phyloP scores from a whole-genome alignment of 2,888 invertebrate genomes.

The Tipula lateralis region DNA sequence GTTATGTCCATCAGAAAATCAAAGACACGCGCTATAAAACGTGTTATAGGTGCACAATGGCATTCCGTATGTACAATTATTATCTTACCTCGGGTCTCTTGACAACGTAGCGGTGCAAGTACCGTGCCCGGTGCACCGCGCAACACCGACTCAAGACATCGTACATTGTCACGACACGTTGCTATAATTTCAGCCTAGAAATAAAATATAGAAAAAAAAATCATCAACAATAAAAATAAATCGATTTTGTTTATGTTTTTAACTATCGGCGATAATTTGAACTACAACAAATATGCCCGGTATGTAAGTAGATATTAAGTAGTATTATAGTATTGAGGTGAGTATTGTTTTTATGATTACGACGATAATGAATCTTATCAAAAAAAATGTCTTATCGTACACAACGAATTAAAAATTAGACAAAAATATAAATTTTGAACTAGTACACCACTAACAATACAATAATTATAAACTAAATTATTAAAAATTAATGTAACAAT shows the following conservation, averaged over 20 bases:
- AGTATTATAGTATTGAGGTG: background rate
- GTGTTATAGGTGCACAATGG: constrained; percentile 48
- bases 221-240: too few species aligned
- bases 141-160: constrained; percentile 68
- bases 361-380: background rate
- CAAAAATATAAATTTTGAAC: background rate
- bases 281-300: background rate
- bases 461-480: background rate
- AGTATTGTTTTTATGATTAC: background rate
- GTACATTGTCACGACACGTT: constrained; percentile 81
- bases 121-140: constrained; percentile 52
- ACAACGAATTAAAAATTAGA: background rate
- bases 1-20: constrained; percentile 45
- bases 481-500: background rate
- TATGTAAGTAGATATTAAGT: background rate
- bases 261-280: background rate
- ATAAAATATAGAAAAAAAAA: constrained; percentile 14
- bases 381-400: background rate
- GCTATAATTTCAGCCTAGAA: constrained; percentile 76
- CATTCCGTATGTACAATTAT: constrained; percentile 39
- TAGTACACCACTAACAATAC: background rate
- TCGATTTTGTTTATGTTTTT: background rate
- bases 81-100: constrained; percentile 56
- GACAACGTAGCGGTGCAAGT: constrained; percentile 53
- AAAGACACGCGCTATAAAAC: constrained; percentile 46